Evolutionary conservation across 2,797 vertebrate species (phyloP).

Genomic region (Cheirogaleus major): DNA sequence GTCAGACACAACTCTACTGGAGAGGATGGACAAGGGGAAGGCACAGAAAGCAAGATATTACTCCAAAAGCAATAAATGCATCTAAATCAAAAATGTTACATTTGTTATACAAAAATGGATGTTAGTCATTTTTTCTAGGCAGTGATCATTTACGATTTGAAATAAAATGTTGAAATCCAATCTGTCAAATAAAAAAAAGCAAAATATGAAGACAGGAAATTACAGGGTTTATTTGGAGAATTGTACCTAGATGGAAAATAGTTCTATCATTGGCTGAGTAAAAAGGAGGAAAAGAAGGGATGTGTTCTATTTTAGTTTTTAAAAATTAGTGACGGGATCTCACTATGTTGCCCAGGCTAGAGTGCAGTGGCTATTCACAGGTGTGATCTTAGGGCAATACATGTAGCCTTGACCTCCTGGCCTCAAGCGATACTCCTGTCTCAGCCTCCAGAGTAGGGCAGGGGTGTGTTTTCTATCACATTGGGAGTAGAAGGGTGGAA

Average conservation of each 20-base stretch:
- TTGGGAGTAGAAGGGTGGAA: not conserved
- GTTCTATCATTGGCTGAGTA: not conserved
- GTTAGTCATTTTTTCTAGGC: not conserved
- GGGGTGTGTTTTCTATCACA: not conserved
- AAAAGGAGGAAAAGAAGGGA: not conserved
- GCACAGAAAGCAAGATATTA: not conserved
- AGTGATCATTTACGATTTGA: conserved; percentile 3
- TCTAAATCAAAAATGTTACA: conserved; percentile 8
- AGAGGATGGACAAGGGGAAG: not conserved
- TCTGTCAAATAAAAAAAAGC: not conserved
- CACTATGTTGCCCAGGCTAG: not conserved
- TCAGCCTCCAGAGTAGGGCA: not conserved
- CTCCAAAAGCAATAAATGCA: not conserved
- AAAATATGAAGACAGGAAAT: not conserved
- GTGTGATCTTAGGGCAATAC: not conserved
- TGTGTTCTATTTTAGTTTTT: not conserved
- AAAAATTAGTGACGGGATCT: not conserved
- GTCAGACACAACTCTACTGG: not conserved
- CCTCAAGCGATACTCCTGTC: not conserved
- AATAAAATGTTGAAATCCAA: conserved; percentile 32
- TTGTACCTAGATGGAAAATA: not conserved
- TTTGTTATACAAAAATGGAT: not conserved
- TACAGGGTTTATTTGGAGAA: not conserved
- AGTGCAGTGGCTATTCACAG: not conserved
- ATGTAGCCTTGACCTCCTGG: not conserved